Evolutionary conservation across 37 sponge, comb jelly and placozoan species (phyloP), one percentile per base, ranked within the genome.

Genomic region (Ianthella basta): DNA sequence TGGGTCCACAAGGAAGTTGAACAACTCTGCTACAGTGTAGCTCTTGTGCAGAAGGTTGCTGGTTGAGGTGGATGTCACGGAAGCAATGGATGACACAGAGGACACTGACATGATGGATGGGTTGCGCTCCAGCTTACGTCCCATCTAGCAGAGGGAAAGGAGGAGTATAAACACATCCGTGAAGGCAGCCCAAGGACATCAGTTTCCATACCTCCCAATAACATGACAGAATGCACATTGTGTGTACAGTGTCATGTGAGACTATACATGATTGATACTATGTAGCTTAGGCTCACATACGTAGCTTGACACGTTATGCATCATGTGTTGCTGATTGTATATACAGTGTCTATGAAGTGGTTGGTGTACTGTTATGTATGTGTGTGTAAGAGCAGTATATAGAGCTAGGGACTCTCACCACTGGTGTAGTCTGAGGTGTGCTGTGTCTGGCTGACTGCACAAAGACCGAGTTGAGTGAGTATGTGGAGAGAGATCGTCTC

Each of bases 1-100:
- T 6, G 90, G 90, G 59, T 85, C 85, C 24, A 77, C 57, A 15
- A 89, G 90, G 32, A 57, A 35, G 14, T 80, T 69, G 66, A 89
- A 85, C 39, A 89, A 82, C 8, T 81, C 61, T 24, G 82, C 19
- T n/a, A 89, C 73, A 56, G 90, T 74, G 78, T 81, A 81, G 67
- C 57, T 39, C 63, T 89, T 56, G 27, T 41, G 79, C 4, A 54
- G 32, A 12, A 23, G 20, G 38, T 24, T 70, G 59, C 23, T 55
- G 54, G 59, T 10, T 10, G 33, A 15, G 56, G 73, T 84, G 73
- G 56, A 39, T 15, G 83, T 29, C 12, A 41, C 32, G 53, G 66
- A 56, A 1, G 53, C 24, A 39, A 55, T 36, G 61, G 78, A 75
- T 19, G 78, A 19, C 78, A 75, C 3, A 8, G 78, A 75, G 20